Conservation (phyloP, 2,113 vertebrate species). For the Tympanuchus pallidicinctus region DNA sequence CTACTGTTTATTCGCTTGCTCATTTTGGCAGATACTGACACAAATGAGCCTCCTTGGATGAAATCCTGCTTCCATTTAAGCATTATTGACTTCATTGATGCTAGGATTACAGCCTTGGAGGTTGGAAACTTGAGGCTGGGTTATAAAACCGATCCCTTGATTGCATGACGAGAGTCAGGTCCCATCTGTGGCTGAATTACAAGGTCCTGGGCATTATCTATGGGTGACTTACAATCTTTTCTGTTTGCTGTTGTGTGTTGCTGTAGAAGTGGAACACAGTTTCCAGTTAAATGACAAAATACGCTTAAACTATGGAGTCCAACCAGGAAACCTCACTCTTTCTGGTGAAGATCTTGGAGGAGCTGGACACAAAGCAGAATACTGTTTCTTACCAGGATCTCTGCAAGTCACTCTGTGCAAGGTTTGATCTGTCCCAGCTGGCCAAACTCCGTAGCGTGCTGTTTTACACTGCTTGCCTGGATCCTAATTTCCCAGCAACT, state of each 20-base stretch:
- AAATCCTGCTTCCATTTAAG: not conserved
- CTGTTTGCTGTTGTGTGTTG: constrained; percentile 7
- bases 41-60: not conserved
- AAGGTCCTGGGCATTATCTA: not conserved
- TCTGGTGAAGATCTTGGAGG: constrained; percentile 90
- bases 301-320: constrained; percentile 81
- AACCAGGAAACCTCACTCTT: constrained; percentile 87
- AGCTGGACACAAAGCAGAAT: constrained; percentile 88
- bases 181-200: not conserved
- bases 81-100: not conserved
- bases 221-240: not conserved
- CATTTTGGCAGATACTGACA: not conserved
- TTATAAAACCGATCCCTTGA: not conserved
- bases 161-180: not conserved
- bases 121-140: not conserved
- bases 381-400: constrained; percentile 92
- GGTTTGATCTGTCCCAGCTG: constrained; percentile 90
- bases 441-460: constrained; percentile 89
- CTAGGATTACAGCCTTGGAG: not conserved
- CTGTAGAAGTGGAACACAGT: not conserved
- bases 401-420: constrained; percentile 89
- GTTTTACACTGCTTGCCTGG: constrained; percentile 91
- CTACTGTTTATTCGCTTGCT: not conserved
- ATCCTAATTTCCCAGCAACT: constrained; percentile 91
- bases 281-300: not conserved